phyloP scores from a whole-genome alignment of 2,797 vertebrate genomes.

The Psittacula derbiana region DNA sequence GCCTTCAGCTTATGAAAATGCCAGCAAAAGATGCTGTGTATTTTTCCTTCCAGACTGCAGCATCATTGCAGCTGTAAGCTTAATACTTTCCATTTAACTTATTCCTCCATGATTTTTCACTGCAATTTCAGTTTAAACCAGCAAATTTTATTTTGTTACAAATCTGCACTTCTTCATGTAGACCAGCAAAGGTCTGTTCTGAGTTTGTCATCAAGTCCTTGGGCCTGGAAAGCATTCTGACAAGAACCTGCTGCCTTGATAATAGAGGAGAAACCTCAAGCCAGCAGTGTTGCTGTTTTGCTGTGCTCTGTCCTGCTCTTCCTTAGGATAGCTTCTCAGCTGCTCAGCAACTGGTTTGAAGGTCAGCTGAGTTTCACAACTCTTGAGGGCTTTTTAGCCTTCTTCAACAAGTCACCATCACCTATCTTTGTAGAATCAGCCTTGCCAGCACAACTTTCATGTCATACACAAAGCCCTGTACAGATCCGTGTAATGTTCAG shows the following conservation, averaged over 20 bases:
- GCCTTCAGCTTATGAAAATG: neutral
- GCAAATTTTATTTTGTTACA: neutral
- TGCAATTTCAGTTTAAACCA: neutral
- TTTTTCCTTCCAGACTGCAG: neutral
- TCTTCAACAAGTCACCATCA: neutral
- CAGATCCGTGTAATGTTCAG: neutral
- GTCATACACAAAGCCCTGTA: neutral
- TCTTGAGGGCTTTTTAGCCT: neutral
- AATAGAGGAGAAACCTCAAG: neutral
- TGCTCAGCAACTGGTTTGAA: neutral
- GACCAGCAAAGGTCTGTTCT: neutral
- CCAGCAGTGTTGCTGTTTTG: neutral
- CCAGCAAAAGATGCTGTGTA: neutral
- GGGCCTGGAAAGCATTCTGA: neutral
- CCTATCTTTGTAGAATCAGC: neutral
- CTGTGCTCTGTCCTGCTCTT: neutral
- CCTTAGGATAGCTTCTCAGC: neutral
- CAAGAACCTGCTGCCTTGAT: neutral
- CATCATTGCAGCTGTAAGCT: neutral
- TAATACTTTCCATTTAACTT: neutral
- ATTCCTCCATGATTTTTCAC: neutral
- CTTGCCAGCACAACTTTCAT: neutral
- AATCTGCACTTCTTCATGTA: neutral
- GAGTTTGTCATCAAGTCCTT: neutral
- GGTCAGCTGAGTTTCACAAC: neutral